Percentiles rank a stretch among this genome's conserved stretches.
These are phyloP conservation scores for Branchipolynoe longqiensis DNA, from an alignment of 2,888 invertebrate genomes.

Conservation along the genomic window DNA sequence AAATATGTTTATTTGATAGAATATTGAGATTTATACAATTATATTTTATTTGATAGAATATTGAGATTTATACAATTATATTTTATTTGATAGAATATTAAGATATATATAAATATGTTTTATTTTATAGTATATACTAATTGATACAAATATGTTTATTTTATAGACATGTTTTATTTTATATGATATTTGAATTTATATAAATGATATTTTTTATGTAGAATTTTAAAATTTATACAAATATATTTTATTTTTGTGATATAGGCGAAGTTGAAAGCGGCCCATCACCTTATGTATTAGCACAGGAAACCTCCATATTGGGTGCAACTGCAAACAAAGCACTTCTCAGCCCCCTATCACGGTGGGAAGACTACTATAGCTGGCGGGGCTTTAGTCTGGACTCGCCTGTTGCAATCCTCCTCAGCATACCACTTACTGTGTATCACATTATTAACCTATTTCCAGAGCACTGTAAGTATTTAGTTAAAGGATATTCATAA, in stretches of 20 bases:
- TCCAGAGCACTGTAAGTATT: conserved; percentile 20
- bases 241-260: not conserved
- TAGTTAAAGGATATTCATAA: conserved; percentile 20
- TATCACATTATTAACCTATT: conserved; percentile 71
- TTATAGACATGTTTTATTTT: no score
- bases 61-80: no score
- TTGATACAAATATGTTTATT: no score
- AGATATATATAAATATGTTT: no score
- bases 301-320: not conserved
- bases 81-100: no score
- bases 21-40: no score
- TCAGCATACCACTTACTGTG: conserved; percentile 77
- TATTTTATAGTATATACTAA: no score
- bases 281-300: not conserved
- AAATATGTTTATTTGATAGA: no score
- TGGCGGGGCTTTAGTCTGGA: conserved; percentile 72
- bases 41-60: no score
- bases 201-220: no score
- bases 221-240: not conserved
- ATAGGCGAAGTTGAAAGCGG: conserved; percentile 23
- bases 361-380: conserved; percentile 68
- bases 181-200: no score
- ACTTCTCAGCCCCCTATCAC: not conserved
- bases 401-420: conserved; percentile 76
- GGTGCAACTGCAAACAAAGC: not conserved